phyloP scores from a whole-genome alignment of 2,797 vertebrate species.

The Pipistrellus pygmaeus region DNA sequence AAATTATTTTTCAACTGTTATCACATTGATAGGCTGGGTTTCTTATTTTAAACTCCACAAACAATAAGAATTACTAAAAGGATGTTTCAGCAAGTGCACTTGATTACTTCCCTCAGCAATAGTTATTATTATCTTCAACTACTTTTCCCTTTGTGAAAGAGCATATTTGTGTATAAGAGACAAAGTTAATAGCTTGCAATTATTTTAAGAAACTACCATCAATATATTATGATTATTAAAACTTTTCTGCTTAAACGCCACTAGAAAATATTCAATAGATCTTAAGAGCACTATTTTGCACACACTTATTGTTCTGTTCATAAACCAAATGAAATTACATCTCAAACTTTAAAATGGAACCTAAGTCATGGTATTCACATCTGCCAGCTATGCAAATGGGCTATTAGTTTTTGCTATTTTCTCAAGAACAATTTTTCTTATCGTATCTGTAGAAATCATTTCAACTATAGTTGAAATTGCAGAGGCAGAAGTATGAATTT shows the following conservation, averaged over 20 bases:
- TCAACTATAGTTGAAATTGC: not conserved
- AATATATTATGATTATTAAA: conserved; percentile 9
- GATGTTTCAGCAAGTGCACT: not conserved
- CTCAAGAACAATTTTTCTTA: conserved; percentile 25
- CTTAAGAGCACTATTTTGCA: not conserved
- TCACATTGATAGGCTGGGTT: not conserved
- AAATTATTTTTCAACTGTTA: not conserved
- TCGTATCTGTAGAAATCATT: not conserved
- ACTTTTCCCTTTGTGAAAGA: not conserved
- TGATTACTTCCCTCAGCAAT: not conserved
- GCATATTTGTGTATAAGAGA: not conserved
- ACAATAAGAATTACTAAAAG: conserved; percentile 8
- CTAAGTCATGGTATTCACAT: not conserved
- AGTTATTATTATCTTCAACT: not conserved
- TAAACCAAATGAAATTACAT: not conserved
- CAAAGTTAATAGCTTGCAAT: not conserved
- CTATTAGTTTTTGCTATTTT: conserved; percentile 28
- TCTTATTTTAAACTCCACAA: conserved; percentile 26
- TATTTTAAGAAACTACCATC: conserved; percentile 32
- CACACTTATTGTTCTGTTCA: not conserved
- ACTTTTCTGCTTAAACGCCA: not conserved
- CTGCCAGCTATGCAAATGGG: not conserved
- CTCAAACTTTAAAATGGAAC: conserved; percentile 17
- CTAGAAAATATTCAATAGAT: not conserved
- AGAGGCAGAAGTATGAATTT: not conserved